phyloP scores from a whole-genome alignment of 2,888 invertebrate species.

The Papilio elwesi region DNA sequence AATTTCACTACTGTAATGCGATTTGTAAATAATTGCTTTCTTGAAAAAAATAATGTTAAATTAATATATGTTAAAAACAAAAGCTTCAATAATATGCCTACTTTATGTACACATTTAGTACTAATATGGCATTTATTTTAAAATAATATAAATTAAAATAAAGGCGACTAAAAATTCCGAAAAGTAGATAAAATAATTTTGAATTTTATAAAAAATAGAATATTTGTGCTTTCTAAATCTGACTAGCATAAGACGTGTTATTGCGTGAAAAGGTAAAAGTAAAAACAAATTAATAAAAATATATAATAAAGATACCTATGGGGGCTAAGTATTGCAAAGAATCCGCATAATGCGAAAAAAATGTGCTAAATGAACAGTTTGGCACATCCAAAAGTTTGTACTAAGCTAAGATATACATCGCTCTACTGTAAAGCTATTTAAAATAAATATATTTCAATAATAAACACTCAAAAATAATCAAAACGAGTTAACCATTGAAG shows the following conservation, averaged over 20 bases:
- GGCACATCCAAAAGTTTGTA: slow-evolving; percentile 81
- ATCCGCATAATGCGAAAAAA: slow-evolving; percentile 75
- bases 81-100: slow-evolving; percentile 73
- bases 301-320: slow-evolving; percentile 58
- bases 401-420: slow-evolving; percentile 78
- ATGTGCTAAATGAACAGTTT: slow-evolving; percentile 73
- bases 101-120: slow-evolving; percentile 74
- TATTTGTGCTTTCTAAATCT: slow-evolving; percentile 79
- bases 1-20: slow-evolving; percentile 71
- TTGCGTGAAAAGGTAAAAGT: slow-evolving; percentile 70
- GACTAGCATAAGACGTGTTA: slow-evolving; percentile 83
- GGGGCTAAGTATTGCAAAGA: slow-evolving; percentile 66
- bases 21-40: slow-evolving; percentile 73
- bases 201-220: slow-evolving; percentile 59
- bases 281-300: slow-evolving; percentile 56
- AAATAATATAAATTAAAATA: slow-evolving; percentile 62
- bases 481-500: slow-evolving; percentile 67
- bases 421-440: slow-evolving; percentile 73
- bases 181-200: slow-evolving; percentile 55
- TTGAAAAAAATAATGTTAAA: slow-evolving; percentile 59
- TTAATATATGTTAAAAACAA: slow-evolving; percentile 62
- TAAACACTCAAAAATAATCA: slow-evolving; percentile 67
- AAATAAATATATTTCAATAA: slow-evolving; percentile 69
- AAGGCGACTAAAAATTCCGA: slow-evolving; percentile 55
- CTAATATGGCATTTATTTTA: slow-evolving; percentile 78